Percentiles rank a stretch among this genome's conserved stretches.
phyloP scores from a whole-genome alignment of 1,140 invertebrate species.

The Platyscapa corneri region DNA sequence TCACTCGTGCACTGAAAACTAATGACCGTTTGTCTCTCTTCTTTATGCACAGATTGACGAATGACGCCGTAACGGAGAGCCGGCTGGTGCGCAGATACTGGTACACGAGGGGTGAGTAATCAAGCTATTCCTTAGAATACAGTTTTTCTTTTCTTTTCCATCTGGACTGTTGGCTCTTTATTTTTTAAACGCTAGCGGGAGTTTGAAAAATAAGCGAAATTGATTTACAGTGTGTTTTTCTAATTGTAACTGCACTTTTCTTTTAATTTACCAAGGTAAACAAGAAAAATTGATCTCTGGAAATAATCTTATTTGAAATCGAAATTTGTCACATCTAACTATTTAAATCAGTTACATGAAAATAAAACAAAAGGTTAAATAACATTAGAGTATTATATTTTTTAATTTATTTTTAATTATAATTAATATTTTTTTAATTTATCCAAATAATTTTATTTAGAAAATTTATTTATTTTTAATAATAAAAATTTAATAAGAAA shows the following conservation, averaged over 20 bases:
- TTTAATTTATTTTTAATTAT: too few relatives aligned
- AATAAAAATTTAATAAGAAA: too few relatives aligned
- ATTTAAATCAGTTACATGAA: too few relatives aligned
- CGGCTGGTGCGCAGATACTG: constrained; percentile 68
- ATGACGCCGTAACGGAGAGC: constrained; percentile 70
- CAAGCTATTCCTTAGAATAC: neutral
- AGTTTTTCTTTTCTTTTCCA: constrained; percentile 15
- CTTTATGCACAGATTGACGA: constrained; percentile 67
- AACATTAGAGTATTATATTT: too few relatives aligned
- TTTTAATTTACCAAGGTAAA: neutral
- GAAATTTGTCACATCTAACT: too few relatives aligned
- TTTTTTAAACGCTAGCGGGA: neutral
- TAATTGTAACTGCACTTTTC: too few relatives aligned
- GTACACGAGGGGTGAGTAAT: constrained; percentile 66
- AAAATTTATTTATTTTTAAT: too few relatives aligned
- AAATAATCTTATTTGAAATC: neutral
- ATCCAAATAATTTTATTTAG: too few relatives aligned
- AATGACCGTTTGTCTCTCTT: constrained; percentile 51
- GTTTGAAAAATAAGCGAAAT: neutral
- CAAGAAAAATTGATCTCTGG: neutral
- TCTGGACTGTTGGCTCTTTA: neutral
- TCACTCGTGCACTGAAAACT: constrained; percentile 2
- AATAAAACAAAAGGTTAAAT: too few relatives aligned
- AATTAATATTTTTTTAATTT: too few relatives aligned
- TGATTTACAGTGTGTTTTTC: neutral